Evolutionary conservation across 2,113 vertebrate genomes (phyloP).

Genomic region (Lamprotornis superbus): DNA sequence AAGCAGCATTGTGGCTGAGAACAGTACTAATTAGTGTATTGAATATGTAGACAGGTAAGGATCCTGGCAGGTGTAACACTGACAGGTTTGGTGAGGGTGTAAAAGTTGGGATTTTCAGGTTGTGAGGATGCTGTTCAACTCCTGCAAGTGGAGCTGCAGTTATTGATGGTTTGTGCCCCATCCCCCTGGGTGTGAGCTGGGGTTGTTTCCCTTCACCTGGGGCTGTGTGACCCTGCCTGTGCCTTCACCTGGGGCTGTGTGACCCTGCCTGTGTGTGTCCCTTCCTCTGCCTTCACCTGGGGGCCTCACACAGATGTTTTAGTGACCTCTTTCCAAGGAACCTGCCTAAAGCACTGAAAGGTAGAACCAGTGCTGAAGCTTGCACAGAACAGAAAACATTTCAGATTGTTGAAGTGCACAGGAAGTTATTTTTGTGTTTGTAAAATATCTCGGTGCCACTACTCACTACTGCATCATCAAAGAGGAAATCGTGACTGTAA

Average conservation of each 20-base stretch:
- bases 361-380: background rate
- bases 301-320: background rate
- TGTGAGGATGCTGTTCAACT: background rate
- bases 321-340: background rate
- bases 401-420: background rate
- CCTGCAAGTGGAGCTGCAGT: background rate
- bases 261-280: no score
- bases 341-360: background rate
- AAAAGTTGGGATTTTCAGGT: background rate
- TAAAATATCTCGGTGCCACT: background rate
- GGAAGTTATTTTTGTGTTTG: background rate
- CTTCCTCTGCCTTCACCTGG: background rate
- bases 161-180: background rate
- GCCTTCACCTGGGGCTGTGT: background rate
- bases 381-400: background rate
- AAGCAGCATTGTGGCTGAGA: background rate
- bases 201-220: background rate
- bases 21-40: background rate
- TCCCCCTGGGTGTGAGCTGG: background rate
- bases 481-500: background rate
- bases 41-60: background rate
- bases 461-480: background rate
- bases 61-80: background rate
- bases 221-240: no score
- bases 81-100: background rate